These are phyloP conservation scores for Limnephilus rhombicus DNA, from an alignment of 2,888 invertebrate species.

Conservation along the genomic window DNA sequence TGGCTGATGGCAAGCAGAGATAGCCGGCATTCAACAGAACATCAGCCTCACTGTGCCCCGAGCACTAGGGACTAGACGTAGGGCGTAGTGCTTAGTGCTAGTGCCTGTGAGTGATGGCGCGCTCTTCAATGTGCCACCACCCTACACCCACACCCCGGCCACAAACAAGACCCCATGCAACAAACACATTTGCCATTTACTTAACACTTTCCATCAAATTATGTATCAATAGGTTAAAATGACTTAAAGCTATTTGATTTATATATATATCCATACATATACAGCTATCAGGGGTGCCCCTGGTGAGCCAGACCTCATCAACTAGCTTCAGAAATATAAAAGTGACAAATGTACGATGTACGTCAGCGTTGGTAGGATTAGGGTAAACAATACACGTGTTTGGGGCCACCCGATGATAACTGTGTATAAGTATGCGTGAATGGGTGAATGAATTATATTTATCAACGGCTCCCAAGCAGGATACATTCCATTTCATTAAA, in stretches of 20 bases:
- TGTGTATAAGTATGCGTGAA: slow-evolving; percentile 63
- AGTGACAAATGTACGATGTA: slow-evolving; percentile 34
- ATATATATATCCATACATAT: slow-evolving; percentile 64
- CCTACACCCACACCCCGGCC: slow-evolving; percentile 35
- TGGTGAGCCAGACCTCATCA: slow-evolving; percentile 10
- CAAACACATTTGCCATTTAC: slow-evolving; percentile 42
- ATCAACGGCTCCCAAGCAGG: slow-evolving; percentile 65
- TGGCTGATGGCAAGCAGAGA: slow-evolving; percentile 50
- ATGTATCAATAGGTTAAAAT: slow-evolving; percentile 74
- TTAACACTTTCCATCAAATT: slow-evolving; percentile 65
- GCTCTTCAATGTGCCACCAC: slow-evolving; percentile 35
- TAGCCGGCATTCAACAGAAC: slow-evolving; percentile 60
- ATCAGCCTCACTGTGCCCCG: slow-evolving; percentile 54
- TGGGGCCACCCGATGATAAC: slow-evolving; percentile 60
- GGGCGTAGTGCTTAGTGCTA: background rate
- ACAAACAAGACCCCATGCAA: slow-evolving; percentile 47
- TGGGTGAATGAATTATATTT: slow-evolving; percentile 63
- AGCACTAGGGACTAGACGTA: background rate
- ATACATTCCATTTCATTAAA: slow-evolving; percentile 45
- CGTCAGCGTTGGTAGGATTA: background rate
- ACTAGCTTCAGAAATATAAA: slow-evolving; percentile 49
- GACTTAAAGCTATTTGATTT: slow-evolving; percentile 72
- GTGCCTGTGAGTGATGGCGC: background rate
- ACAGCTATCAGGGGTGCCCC: slow-evolving; percentile 49
- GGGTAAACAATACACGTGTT: slow-evolving; percentile 10